Evolutionary conservation across 2,888 invertebrate genomes (phyloP), one percentile per base, ranked within the genome.

Genomic region (Halictus ligatus): DNA sequence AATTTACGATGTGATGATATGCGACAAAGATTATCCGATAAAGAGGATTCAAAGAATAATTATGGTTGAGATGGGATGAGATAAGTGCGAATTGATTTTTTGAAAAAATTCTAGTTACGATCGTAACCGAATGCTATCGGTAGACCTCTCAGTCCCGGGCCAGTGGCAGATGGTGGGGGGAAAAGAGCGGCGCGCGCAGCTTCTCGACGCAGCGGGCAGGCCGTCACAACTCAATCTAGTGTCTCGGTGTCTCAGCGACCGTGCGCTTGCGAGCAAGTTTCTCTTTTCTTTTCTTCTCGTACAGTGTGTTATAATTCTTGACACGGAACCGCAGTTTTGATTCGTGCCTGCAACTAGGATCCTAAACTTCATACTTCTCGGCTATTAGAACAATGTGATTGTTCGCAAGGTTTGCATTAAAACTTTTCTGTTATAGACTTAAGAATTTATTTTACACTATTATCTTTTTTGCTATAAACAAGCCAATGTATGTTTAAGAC

Each of bases 221-320:
- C 94, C 94, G 94, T 95, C 94, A 94, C 95, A 94, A 94, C 95
- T 95, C 95, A 95, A 94, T 95, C 94, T 94, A 94, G 95, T 94
- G 92, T 92, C 93, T 93, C 93, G 90, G 93, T 92, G 92, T 92
- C 93, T 93, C 93, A 90, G 93, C 92, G 92, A 93, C 94, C 92
- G 93, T 92, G 92, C 91, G 84, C 86, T 89, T 87, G 92, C 80
- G 84, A 90, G 90, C 73, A 87, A 88, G 89, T 89, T 82, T 75
- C 78, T 84, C 50, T 85, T 81, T 83, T 86, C 58, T 35, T 75
- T 29, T 64, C 75, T 25, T 69, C 67, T 18, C 18, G 50, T 1
- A 75, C 71, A 72, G 81, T 84, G 74, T 75, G 54, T 82, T 76
- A 80, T 79, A 79, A 82, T 84, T 85, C 77, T 73, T 83, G 75